A percentile compares a stretch with the other conserved stretches of the same genome.
Evolutionary conservation across 1,140 invertebrate species (phyloP).

Genomic region (Pseudomyrmex flavicornis): DNA sequence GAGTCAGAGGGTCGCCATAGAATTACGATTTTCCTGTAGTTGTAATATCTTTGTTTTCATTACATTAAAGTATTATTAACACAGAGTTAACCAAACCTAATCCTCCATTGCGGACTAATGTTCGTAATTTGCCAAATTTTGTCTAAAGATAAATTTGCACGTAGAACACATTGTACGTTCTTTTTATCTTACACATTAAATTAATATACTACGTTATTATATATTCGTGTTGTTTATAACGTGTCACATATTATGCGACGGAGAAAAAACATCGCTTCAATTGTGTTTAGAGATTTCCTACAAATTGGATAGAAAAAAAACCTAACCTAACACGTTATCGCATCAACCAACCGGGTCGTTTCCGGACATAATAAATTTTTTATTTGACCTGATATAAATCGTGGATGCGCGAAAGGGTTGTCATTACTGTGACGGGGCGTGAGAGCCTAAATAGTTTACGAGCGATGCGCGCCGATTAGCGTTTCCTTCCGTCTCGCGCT

Average conservation of each 20-base stretch:
- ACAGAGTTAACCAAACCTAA: constrained; percentile 12
- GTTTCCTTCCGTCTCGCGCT: constrained; percentile 58
- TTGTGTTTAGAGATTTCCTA: constrained; percentile 1
- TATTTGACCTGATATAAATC: constrained; percentile 47
- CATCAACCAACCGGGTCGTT: background rate
- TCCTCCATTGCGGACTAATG: background rate
- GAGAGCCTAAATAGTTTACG: constrained; percentile 56
- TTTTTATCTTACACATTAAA: background rate
- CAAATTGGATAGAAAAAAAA: constrained; percentile 24
- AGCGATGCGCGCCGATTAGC: constrained; percentile 56
- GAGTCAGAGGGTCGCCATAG: constrained; percentile 1
- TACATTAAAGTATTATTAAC: constrained; percentile 33
- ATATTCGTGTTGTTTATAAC: background rate
- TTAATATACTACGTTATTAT: background rate
- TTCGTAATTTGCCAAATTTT: background rate
- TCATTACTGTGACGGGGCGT: constrained; percentile 48
- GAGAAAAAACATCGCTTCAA: background rate
- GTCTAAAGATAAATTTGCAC: too few relatives aligned
- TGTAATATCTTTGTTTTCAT: background rate
- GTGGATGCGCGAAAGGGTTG: constrained; percentile 46
- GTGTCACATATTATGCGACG: background rate
- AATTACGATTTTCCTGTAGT: constrained; percentile 29
- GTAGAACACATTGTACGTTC: too few relatives aligned
- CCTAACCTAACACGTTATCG: constrained; percentile 17
- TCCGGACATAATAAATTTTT: constrained; percentile 50